These are phyloP conservation scores for Spea multiplicata DNA, from an alignment of 2,113 vertebrate genomes.

Conservation along the genomic window DNA sequence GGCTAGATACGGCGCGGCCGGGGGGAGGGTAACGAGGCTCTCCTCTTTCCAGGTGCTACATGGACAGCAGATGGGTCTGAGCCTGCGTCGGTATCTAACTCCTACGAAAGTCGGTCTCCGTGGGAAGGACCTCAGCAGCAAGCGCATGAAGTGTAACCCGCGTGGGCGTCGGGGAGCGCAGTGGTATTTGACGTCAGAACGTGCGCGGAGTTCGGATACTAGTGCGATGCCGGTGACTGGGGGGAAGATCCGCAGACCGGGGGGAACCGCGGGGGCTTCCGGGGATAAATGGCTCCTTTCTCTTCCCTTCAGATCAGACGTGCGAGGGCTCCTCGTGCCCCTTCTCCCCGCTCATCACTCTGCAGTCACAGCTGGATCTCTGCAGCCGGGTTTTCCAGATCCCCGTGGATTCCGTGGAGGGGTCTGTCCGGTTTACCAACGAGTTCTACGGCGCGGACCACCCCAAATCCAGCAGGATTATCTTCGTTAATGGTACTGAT, in stretches of 20 bases:
- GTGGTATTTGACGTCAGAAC: conserved; percentile 84
- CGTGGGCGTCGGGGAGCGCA: conserved; percentile 56
- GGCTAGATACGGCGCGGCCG: background rate
- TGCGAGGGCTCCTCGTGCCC: conserved; percentile 71
- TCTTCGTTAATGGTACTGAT: conserved; percentile 70
- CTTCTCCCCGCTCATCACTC: conserved; percentile 66
- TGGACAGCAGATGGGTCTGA: conserved; percentile 48
- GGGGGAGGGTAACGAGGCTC: background rate
- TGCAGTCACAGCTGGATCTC: conserved; percentile 60
- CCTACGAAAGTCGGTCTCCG: conserved; percentile 55
- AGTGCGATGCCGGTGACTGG: conserved; percentile 63
- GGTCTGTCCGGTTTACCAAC: conserved; percentile 72
- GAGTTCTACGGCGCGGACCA: conserved; percentile 70
- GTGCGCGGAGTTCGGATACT: conserved; percentile 84
- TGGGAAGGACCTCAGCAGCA: conserved; percentile 64
- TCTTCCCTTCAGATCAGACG: conserved; percentile 67
- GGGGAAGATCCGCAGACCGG: background rate
- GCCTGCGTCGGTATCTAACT: conserved; percentile 68
- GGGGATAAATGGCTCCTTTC: background rate
- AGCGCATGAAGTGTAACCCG: conserved; percentile 34
- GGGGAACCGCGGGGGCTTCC: no score
- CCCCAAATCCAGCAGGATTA: conserved; percentile 60
- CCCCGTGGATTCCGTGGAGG: conserved; percentile 57
- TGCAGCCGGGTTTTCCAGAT: conserved; percentile 74
- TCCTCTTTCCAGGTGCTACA: conserved; percentile 59